phyloP scores from a whole-genome alignment of 2,888 invertebrate species.

The Eugnorisma glareosa region DNA sequence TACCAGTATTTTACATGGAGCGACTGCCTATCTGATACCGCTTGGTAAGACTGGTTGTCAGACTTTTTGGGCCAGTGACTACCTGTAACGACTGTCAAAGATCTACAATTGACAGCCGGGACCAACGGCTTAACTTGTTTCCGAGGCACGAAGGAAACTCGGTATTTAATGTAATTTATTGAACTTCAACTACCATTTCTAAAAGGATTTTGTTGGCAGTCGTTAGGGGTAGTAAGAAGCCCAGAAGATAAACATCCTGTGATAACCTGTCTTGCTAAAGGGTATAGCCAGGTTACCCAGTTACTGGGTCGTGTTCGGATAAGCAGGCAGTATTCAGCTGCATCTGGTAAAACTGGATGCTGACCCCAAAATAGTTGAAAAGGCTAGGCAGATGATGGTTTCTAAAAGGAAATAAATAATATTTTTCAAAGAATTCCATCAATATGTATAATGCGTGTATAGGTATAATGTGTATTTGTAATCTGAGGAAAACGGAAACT shows the following conservation, averaged over 20 bases:
- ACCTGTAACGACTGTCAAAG: too few relatives aligned
- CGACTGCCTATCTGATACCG: too few relatives aligned
- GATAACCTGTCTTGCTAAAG: neutral
- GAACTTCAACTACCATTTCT: neutral
- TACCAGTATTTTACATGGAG: too few relatives aligned
- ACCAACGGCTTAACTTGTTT: too few relatives aligned
- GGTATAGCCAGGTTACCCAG: neutral
- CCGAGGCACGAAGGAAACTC: too few relatives aligned
- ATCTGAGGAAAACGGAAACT: slow-evolving; percentile 4
- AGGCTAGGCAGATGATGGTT: neutral
- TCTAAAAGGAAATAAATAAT: neutral
- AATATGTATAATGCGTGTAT: neutral
- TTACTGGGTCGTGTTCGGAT: neutral
- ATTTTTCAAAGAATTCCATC: neutral
- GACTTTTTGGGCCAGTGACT: too few relatives aligned
- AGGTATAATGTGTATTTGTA: too few relatives aligned
- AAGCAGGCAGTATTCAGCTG: neutral
- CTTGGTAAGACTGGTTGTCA: too few relatives aligned
- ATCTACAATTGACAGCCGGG: too few relatives aligned
- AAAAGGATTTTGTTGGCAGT: neutral
- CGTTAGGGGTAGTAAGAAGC: neutral
- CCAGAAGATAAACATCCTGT: neutral
- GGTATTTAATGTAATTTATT: too few relatives aligned
- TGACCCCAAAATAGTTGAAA: neutral
- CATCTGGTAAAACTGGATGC: neutral